These are phyloP conservation scores for Drosophila tripunctata DNA, from an alignment of 2,888 invertebrate species.

Conservation along the genomic window DNA sequence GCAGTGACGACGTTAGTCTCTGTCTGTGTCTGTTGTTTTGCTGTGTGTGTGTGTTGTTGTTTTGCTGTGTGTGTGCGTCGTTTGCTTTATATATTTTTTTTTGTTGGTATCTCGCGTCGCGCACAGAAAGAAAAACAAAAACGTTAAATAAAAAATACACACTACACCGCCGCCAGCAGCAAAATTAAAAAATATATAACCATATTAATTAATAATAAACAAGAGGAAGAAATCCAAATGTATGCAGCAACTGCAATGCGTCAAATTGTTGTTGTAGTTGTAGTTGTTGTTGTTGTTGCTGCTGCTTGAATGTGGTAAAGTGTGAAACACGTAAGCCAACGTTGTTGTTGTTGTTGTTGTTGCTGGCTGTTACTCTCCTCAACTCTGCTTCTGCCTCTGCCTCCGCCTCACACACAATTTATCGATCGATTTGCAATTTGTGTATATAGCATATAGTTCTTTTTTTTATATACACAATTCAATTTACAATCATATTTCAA, in stretches of 20 bases:
- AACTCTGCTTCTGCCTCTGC: conserved; percentile 5
- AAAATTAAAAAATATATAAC: conserved; percentile 17
- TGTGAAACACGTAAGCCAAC: conserved; percentile 58
- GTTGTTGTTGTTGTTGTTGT: conserved; percentile 23
- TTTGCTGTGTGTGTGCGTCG: conserved; percentile 22
- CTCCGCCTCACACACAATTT: conserved; percentile 42
- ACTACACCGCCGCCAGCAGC: conserved; percentile 56
- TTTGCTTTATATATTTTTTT: no score
- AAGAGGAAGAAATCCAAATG: background rate
- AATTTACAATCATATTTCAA: conserved; percentile 57
- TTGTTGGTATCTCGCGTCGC: conserved; percentile 59
- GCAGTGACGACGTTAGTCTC: conserved; percentile 56
- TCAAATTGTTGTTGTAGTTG: conserved; percentile 25
- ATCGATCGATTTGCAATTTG: conserved; percentile 46
- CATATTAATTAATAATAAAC: conserved; percentile 7
- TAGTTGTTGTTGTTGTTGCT: conserved; percentile 19
- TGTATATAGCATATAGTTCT: no score
- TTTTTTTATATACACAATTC: conserved; percentile 34
- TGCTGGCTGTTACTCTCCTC: conserved; percentile 32
- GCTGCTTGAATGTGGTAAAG: no score
- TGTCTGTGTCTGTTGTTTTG: conserved; percentile 52
- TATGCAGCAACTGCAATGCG: conserved; percentile 47
- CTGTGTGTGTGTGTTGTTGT: conserved; percentile 21
- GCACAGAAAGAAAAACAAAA: conserved; percentile 50
- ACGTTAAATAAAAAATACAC: conserved; percentile 31